Conservation (phyloP, 1,140 invertebrate species). For the Ditylenchus dipsaci region DNA sequence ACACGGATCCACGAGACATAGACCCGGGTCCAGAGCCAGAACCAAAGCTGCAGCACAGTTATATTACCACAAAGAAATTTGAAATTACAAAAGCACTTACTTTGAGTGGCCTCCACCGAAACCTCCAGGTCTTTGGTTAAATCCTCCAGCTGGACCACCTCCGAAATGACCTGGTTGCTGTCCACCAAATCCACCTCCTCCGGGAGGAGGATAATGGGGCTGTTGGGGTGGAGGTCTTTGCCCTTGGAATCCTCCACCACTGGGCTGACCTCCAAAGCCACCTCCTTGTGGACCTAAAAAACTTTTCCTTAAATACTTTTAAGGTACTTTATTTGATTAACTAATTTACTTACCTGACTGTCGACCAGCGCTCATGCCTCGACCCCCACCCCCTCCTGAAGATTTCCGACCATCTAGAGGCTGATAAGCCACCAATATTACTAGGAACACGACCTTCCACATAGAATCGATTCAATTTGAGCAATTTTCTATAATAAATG, state of each 20-base stretch:
- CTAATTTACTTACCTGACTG: background rate
- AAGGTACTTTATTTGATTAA: background rate
- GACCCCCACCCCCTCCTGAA: background rate
- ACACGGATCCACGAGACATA: slow-evolving; percentile 15
- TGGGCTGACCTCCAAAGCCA: background rate
- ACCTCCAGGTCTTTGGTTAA: background rate
- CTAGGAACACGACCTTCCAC: background rate
- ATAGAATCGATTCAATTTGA: background rate
- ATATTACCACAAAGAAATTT: background rate
- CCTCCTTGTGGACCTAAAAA: background rate
- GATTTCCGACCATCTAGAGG: background rate
- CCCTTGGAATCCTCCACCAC: too few species aligned
- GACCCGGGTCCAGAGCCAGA: slow-evolving; percentile 24
- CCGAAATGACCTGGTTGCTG: background rate
- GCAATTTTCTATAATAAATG: too few species aligned
- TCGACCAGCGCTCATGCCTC: background rate
- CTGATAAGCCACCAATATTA: background rate
- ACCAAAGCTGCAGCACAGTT: slow-evolving; percentile 15
- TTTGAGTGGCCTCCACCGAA: background rate
- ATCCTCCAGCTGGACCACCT: background rate
- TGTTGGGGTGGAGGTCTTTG: background rate
- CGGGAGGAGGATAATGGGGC: background rate
- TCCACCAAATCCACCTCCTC: background rate
- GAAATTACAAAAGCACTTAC: background rate
- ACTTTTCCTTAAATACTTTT: background rate